Evolutionary conservation across 30 jellyfish, hydroid and myxozoan genomes (phyloP).

Genomic region (Aurelia aurita complex sp. Pacific): DNA sequence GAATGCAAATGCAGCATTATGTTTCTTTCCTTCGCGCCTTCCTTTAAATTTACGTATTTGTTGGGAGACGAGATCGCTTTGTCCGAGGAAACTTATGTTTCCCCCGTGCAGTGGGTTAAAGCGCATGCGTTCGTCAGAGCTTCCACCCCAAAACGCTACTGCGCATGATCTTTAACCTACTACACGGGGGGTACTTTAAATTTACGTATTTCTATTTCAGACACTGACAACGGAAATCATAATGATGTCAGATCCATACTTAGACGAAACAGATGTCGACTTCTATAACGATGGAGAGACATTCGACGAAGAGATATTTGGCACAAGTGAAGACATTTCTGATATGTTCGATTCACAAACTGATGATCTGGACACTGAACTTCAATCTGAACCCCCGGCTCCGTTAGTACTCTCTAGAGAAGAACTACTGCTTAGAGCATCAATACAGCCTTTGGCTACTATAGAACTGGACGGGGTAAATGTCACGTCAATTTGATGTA

Average conservation of each 20-base stretch:
- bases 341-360: constrained; percentile 53
- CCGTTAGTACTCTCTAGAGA: constrained; percentile 28
- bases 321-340: constrained; percentile 29
- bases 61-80: too few relatives aligned
- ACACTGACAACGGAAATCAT: constrained; percentile 46
- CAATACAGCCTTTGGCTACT: constrained; percentile 51
- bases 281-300: constrained; percentile 17
- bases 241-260: constrained; percentile 56
- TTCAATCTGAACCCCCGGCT: constrained; percentile 3
- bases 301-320: not conserved
- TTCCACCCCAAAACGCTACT: too few relatives aligned
- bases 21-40: too few relatives aligned
- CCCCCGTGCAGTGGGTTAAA: too few relatives aligned
- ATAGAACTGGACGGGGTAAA: constrained; percentile 14
- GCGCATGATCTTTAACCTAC: not conserved
- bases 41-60: too few relatives aligned
- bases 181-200: not conserved
- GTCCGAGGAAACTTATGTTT: too few relatives aligned
- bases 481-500: constrained; percentile 39
- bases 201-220: constrained; percentile 7
- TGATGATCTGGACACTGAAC: constrained; percentile 14
- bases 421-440: constrained; percentile 65
- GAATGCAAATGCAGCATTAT: too few relatives aligned
- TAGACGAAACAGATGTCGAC: constrained; percentile 47
- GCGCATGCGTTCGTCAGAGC: not conserved